Conservation (phyloP, 64 coral and sea anemone species). For the Stichodactyla helianthus region DNA sequence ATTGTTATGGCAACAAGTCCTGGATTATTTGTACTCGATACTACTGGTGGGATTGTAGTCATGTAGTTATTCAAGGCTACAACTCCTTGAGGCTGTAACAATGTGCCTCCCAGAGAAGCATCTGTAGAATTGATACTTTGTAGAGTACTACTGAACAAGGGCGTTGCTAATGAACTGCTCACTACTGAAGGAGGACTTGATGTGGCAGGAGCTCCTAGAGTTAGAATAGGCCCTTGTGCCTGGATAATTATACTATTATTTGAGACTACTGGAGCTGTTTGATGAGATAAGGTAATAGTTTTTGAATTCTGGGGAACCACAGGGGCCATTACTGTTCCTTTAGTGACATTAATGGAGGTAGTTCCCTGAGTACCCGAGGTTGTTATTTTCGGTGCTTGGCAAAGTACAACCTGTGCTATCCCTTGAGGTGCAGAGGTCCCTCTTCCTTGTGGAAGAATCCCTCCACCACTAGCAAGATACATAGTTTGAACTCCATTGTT, state of each 20-base stretch:
- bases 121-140: neutral
- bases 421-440: neutral
- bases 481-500: neutral
- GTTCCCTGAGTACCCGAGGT: neutral
- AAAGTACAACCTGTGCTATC: neutral
- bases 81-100: neutral
- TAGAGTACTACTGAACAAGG: neutral
- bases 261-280: neutral
- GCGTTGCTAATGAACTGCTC: neutral
- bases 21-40: neutral
- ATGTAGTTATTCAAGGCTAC: neutral
- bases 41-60: neutral
- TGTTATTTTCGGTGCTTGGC: neutral
- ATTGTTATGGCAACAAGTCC: neutral
- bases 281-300: neutral
- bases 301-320: neutral
- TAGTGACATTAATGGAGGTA: slow-evolving; percentile 16
- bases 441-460: neutral
- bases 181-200: neutral
- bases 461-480: neutral
- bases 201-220: neutral
- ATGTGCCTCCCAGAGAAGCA: neutral
- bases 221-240: neutral
- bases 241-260: neutral
- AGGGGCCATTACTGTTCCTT: neutral